phyloP scores from a whole-genome alignment of 2,797 vertebrate genomes.

The Lithobates pipiens region DNA sequence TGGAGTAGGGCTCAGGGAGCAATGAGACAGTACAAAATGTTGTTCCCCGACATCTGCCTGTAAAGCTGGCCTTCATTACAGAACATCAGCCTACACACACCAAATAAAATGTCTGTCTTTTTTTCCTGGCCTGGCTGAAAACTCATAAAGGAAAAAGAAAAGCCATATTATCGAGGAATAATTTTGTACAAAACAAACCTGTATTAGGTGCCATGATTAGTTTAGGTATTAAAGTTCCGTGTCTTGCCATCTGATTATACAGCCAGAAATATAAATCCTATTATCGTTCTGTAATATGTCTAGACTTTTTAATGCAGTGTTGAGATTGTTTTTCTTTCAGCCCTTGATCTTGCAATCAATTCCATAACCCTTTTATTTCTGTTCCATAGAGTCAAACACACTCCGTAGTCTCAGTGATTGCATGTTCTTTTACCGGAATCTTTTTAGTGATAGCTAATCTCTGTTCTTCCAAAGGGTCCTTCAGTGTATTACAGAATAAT shows the following conservation, averaged over 20 bases:
- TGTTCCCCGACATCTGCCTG: not conserved
- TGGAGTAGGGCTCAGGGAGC: not conserved
- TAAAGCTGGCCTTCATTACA: slow-evolving; percentile 14
- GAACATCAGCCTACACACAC: slow-evolving; percentile 1
- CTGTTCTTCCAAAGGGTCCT: slow-evolving; percentile 53
- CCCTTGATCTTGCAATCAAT: slow-evolving; percentile 61
- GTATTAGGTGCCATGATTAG: slow-evolving; percentile 57
- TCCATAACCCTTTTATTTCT: slow-evolving; percentile 60
- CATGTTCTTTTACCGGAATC: slow-evolving; percentile 58
- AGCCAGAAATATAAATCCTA: slow-evolving; percentile 60
- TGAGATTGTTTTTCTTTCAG: slow-evolving; percentile 61
- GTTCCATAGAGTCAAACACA: slow-evolving; percentile 55
- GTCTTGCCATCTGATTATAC: slow-evolving; percentile 55
- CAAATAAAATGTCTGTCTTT: not conserved
- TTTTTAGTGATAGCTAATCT: slow-evolving; percentile 61
- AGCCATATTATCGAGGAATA: slow-evolving; percentile 20
- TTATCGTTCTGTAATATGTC: slow-evolving; percentile 60
- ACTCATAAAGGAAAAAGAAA: slow-evolving; percentile 5
- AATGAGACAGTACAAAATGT: slow-evolving; percentile 13
- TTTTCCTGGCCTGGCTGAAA: not conserved
- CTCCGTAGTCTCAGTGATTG: slow-evolving; percentile 48
- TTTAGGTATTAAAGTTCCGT: slow-evolving; percentile 52
- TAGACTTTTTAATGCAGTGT: slow-evolving; percentile 61
- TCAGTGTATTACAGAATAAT: slow-evolving; percentile 48
- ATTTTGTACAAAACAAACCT: slow-evolving; percentile 42